These are phyloP conservation scores for Apantesis nais DNA, from an alignment of 2,888 invertebrate species.

Conservation along the genomic window DNA sequence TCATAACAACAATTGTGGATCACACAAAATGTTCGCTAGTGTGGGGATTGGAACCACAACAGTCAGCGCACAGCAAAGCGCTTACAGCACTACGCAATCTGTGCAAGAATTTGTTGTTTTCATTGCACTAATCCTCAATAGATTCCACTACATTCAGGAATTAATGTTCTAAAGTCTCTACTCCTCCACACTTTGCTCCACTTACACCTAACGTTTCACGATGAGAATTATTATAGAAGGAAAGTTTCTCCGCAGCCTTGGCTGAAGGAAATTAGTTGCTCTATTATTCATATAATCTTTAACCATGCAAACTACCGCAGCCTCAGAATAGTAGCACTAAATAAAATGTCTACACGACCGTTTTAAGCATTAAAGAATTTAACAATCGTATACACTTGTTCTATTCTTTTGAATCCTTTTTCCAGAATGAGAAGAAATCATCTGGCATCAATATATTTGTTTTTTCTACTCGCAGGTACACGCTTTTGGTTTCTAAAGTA, in stretches of 20 bases:
- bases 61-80: too few relatives aligned
- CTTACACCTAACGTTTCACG: neutral
- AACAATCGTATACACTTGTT: neutral
- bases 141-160: neutral
- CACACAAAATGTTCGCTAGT: too few relatives aligned
- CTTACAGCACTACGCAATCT: too few relatives aligned
- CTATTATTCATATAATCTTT: constrained; percentile 1
- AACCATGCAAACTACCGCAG: neutral
- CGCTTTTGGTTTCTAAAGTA: too few relatives aligned
- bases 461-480: too few relatives aligned
- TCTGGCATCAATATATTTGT: neutral
- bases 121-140: too few relatives aligned
- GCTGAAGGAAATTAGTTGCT: neutral
- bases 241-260: neutral
- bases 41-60: too few relatives aligned
- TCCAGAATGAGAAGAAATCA: neutral
- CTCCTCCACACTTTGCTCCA: neutral
- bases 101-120: too few relatives aligned
- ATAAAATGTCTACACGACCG: neutral
- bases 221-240: neutral
- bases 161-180: neutral
- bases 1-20: too few relatives aligned
- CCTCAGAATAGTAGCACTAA: neutral
- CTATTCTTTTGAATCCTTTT: neutral
- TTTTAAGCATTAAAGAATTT: neutral